Base-by-base conservation (phyloP, 2,888 invertebrate genomes). In the Nomada ruficornis region DNA sequence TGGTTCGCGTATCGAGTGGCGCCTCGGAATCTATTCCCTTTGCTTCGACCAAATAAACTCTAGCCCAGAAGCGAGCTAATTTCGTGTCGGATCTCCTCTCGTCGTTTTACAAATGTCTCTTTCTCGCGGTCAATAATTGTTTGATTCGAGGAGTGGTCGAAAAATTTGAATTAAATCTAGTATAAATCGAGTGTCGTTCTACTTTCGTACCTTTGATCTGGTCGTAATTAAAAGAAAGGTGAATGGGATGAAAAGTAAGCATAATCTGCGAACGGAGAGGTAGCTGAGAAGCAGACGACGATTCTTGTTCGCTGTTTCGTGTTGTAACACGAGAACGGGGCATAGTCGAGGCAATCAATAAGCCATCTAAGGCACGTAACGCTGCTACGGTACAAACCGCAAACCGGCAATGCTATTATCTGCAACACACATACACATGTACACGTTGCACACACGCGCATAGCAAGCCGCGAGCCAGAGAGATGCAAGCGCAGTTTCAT, bases 321-420 rank as follows among this genome's bases (percentile, higher is more conserved):
- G 78, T 89, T 80, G 87, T 86, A 80, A 84, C 74, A 75, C 72
- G 65, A 79, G 88, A 77, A 54, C 71, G 57, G 75, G 77, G 83
- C 79, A 74, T 75, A 84, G 78, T 63, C 79, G 74, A 59, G 85
- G 83, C 86, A 89, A 90, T 90, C 90, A 84, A 87, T 89, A 90
- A 86, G 85, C 89, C 88, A 89, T 90, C 88, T 89, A 86, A 86
- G 87, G 86, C 80, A 78, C 85, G 85, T 83, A 85, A 89, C 80
- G 80, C 84, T 65, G 81, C 81, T 69, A 78, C 52, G 88, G 64
- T 88, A 87, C 85, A 84, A 85, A 89, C 86, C 89, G 77, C 88
- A 83, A 87, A 82, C 84, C 84, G 85, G 89, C 86, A 84, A 85
- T 89, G 84, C 85, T 84, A 89, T 87, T 87, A 88, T 73, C 75